A percentile compares a stretch with the other conserved stretches of the same genome.
These are phyloP conservation scores for Thamnophis sirtalis DNA, from an alignment of 2,113 vertebrate species.

Conservation along the genomic window DNA sequence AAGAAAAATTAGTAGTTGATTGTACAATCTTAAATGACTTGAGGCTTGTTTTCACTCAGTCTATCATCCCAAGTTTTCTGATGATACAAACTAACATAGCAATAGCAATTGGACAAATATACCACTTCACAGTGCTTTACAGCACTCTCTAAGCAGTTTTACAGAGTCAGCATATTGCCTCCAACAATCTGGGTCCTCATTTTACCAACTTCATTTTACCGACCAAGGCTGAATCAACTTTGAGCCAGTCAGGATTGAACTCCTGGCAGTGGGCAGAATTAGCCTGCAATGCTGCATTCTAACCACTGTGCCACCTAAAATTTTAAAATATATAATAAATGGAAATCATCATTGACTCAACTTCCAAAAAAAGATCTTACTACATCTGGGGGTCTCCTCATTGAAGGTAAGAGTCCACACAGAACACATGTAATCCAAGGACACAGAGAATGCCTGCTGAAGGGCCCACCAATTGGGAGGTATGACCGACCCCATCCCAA, in stretches of 20 bases:
- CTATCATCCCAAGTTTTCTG: not conserved
- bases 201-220: not conserved
- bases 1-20: not conserved
- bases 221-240: not conserved
- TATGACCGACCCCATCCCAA: not conserved
- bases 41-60: not conserved
- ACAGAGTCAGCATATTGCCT: not conserved
- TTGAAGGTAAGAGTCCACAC: not conserved
- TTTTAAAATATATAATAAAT: no score
- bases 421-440: not conserved
- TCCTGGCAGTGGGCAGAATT: no score
- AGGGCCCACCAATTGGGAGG: not conserved
- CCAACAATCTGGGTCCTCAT: not conserved
- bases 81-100: not conserved
- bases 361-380: not conserved
- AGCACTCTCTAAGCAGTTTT: not conserved
- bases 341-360: not conserved
- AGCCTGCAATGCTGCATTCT: not conserved
- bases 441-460: not conserved
- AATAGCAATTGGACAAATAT: not conserved
- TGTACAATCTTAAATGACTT: not conserved
- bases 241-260: not conserved
- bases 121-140: not conserved
- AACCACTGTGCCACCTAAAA: no score
- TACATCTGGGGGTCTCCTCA: not conserved